Percentiles rank a stretch among this genome's conserved stretches.
Evolutionary conservation across 2,888 invertebrate species (phyloP).

Genomic region (Trichacis sp.): DNA sequence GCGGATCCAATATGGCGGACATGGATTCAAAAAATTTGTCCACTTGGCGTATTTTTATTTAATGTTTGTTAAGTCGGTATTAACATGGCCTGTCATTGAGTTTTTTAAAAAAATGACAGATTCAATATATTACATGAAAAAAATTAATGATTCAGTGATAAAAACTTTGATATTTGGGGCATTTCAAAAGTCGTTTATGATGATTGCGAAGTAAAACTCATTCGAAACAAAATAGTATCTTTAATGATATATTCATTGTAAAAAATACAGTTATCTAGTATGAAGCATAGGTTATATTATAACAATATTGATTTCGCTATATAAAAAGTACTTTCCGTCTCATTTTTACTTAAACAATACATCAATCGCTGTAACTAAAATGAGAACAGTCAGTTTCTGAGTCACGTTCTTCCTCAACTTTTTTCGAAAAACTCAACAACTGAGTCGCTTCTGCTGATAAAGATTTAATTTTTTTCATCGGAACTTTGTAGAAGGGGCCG

Average conservation of each 20-base stretch:
- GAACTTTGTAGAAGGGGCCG: too few relatives aligned
- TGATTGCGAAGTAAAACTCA: constrained; percentile 3
- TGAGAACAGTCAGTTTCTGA: too few relatives aligned
- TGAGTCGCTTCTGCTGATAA: too few relatives aligned
- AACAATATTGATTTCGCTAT: not conserved
- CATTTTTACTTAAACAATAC: too few relatives aligned
- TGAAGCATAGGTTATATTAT: not conserved
- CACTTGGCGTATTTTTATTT: not conserved
- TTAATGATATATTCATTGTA: not conserved
- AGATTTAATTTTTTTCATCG: too few relatives aligned
- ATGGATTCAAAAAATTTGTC: not conserved
- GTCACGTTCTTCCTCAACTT: too few relatives aligned
- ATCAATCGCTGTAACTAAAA: too few relatives aligned
- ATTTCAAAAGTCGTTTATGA: constrained; percentile 4
- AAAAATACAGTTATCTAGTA: constrained; percentile 2
- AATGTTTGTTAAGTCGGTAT: not conserved
- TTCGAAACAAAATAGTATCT: not conserved
- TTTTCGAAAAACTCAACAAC: too few relatives aligned
- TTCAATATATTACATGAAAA: not conserved
- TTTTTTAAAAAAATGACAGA: constrained; percentile 2
- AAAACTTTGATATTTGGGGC: not conserved
- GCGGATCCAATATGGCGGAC: constrained; percentile 1
- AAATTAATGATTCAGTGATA: not conserved
- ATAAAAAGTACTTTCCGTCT: too few relatives aligned
- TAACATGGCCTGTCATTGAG: constrained; percentile 1